Evolutionary conservation across 2,113 vertebrate species (phyloP).

Genomic region (Channa argus): DNA sequence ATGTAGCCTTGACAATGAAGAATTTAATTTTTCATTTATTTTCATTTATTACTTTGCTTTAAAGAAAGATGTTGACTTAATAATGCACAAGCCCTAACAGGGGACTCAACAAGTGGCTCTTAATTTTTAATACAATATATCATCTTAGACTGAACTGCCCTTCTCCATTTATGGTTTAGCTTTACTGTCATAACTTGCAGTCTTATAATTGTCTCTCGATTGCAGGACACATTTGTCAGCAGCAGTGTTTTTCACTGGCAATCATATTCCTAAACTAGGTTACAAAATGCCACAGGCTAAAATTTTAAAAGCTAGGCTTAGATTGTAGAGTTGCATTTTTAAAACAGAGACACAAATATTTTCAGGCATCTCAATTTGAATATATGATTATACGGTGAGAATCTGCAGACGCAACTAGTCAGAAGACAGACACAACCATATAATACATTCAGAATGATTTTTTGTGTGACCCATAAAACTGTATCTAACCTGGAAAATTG

Average conservation of each 20-base stretch:
- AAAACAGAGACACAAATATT: not conserved
- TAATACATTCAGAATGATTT: too few relatives aligned
- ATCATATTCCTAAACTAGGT: constrained; percentile 38
- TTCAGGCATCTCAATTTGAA: not conserved
- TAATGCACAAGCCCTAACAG: not conserved
- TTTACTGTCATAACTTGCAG: not conserved
- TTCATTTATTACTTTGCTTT: not conserved
- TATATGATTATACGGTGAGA: not conserved
- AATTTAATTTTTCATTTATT: not conserved
- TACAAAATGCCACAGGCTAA: constrained; percentile 30
- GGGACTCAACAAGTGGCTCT: constrained; percentile 33
- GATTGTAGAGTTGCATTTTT: not conserved
- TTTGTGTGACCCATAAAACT: too few relatives aligned
- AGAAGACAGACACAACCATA: too few relatives aligned
- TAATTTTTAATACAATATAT: constrained; percentile 7
- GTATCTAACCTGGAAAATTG: too few relatives aligned
- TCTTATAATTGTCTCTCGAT: constrained; percentile 12
- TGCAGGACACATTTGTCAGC: constrained; percentile 11
- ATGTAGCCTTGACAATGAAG: too few relatives aligned
- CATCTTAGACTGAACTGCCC: not conserved
- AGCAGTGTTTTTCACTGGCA: constrained; percentile 27
- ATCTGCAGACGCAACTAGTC: not conserved
- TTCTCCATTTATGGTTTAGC: not conserved
- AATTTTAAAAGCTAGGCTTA: constrained; percentile 21
- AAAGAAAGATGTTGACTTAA: not conserved